Conservation (phyloP, 2,113 vertebrate genomes). For the Menura novaehollandiae region DNA sequence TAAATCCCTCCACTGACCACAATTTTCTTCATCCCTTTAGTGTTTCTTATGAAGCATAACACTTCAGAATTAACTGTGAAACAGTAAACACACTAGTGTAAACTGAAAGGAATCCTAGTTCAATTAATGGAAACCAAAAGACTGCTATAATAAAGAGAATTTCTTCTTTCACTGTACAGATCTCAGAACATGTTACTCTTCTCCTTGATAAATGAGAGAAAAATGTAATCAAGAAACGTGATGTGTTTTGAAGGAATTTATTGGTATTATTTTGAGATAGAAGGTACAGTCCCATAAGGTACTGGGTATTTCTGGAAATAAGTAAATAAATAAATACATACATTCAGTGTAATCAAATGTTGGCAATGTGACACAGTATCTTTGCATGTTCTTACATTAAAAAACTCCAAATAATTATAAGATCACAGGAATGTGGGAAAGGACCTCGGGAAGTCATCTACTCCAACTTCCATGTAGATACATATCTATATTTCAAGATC, state of each 20-base stretch:
- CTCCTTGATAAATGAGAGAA: not conserved
- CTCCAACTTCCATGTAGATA: not conserved
- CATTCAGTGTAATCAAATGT: not conserved
- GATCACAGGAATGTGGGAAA: not conserved
- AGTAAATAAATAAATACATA: not conserved
- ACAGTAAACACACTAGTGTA: not conserved
- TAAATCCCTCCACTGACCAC: not conserved
- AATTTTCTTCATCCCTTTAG: not conserved
- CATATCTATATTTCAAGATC: not conserved
- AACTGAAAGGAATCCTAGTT: not conserved
- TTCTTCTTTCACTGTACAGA: not conserved
- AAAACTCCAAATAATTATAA: not conserved
- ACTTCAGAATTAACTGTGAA: constrained; percentile 18
- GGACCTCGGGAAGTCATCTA: not conserved
- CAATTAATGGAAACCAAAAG: not conserved
- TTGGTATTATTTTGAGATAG: not conserved
- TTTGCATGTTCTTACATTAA: not conserved
- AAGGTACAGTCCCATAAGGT: not conserved
- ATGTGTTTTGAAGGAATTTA: not conserved
- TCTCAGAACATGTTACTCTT: not conserved
- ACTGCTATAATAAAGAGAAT: not conserved
- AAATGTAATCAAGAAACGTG: not conserved
- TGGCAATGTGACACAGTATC: not conserved
- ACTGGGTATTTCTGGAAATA: not conserved
- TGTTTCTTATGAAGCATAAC: not conserved